phyloP scores from a whole-genome alignment of 2,888 invertebrate species.

The Lacanobia oleracea region DNA sequence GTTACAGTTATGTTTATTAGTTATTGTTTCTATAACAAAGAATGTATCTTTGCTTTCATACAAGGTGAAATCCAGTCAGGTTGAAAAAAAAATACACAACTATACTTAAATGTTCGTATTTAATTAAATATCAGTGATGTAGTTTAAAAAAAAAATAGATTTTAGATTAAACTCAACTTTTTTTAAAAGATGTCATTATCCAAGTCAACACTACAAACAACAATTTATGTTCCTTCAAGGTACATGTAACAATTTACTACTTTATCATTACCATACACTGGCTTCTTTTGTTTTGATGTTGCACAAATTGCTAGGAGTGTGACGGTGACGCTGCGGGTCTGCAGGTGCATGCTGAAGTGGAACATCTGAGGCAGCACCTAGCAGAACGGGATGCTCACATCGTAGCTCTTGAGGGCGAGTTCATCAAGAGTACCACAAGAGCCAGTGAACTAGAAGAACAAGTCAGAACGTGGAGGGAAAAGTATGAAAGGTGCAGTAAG shows the following conservation, averaged over 20 bases:
- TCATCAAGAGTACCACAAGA: constrained; percentile 95
- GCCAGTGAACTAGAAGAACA: constrained; percentile 95
- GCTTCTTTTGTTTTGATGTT: constrained; percentile 79
- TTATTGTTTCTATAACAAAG: neutral
- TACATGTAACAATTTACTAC: constrained; percentile 32
- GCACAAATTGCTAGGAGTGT: constrained; percentile 86
- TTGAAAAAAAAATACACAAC: too few relatives aligned
- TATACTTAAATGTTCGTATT: neutral
- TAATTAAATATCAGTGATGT: neutral
- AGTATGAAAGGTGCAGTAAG: constrained; percentile 93
- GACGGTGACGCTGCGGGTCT: constrained; percentile 84
- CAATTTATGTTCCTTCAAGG: constrained; percentile 58
- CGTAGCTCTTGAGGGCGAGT: constrained; percentile 96
- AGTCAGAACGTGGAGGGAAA: constrained; percentile 96
- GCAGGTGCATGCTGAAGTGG: constrained; percentile 96
- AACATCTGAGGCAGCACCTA: constrained; percentile 95
- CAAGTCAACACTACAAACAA: neutral
- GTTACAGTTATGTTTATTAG: neutral
- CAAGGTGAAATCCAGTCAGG: neutral
- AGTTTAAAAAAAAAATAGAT: neutral
- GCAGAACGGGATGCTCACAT: constrained; percentile 96
- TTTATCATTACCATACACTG: constrained; percentile 65
- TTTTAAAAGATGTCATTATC: neutral
- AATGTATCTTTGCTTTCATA: neutral
- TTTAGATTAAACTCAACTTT: neutral